Evolutionary conservation across 2,113 vertebrate species (phyloP).

Genomic region (Tyto alba): DNA sequence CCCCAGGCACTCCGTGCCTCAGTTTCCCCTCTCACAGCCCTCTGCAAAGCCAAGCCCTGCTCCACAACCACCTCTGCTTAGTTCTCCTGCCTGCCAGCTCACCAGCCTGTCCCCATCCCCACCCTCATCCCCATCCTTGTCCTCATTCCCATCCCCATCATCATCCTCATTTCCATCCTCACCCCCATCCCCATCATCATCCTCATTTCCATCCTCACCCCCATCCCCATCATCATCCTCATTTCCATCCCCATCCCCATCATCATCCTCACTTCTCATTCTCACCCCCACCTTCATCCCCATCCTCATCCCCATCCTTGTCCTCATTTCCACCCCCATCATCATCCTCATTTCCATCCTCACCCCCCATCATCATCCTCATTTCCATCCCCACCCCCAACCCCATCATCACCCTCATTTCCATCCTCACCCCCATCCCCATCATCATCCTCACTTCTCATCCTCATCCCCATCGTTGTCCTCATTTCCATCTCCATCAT

Average conservation of each 20-base stretch:
- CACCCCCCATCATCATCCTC: fast-evolving
- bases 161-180: background rate
- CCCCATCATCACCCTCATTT: too few relatives aligned
- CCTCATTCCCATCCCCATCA: background rate
- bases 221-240: too few relatives aligned
- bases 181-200: background rate
- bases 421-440: fast-evolving
- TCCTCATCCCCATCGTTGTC: fast-evolving
- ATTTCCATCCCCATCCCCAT: background rate
- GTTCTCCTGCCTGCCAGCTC: background rate
- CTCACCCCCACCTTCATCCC: fast-evolving
- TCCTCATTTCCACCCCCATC: too few relatives aligned
- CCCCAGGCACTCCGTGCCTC: background rate
- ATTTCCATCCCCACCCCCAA: too few relatives aligned
- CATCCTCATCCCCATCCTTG: fast-evolving
- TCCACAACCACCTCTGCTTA: background rate
- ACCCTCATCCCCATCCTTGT: background rate
- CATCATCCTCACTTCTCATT: background rate
- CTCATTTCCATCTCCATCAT: too few relatives aligned
- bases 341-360: fast-evolving
- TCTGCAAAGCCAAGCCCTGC: background rate
- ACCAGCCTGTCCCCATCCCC: background rate
- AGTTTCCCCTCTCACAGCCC: background rate
- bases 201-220: too few relatives aligned
- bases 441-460: too few relatives aligned